A percentile compares a stretch with the other conserved stretches of the same genome.
phyloP scores from a whole-genome alignment of 1,140 invertebrate species.

The Drosophila orena region DNA sequence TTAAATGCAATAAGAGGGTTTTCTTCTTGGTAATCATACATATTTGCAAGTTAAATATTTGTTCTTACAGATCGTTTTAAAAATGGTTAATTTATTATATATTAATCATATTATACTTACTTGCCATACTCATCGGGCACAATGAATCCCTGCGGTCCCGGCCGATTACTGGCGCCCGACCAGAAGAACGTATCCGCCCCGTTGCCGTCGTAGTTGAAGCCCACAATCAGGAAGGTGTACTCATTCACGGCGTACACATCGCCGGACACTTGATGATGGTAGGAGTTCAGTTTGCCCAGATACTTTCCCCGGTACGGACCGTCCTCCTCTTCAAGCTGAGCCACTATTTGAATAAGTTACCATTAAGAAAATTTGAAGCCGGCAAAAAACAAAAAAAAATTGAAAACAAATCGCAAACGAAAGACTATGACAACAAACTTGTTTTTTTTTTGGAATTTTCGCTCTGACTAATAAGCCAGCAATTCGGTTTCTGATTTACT shows the following conservation, averaged over 20 bases:
- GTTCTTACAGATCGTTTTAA: no score
- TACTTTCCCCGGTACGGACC: constrained; percentile 92
- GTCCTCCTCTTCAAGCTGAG: constrained; percentile 86
- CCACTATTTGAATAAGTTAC: constrained; percentile 28
- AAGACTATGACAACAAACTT: constrained; percentile 36
- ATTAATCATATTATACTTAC: constrained; percentile 87
- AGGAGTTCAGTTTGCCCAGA: constrained; percentile 94
- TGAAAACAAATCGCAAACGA: constrained; percentile 11
- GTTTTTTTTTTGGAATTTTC: constrained; percentile 14
- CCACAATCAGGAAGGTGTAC: constrained; percentile 91
- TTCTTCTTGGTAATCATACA: no score
- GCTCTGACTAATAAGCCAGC: constrained; percentile 55
- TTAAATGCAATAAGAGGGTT: no score
- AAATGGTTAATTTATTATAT: no score
- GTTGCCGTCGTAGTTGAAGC: constrained; percentile 96
- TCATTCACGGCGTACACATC: constrained; percentile 96
- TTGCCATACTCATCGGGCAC: constrained; percentile 94
- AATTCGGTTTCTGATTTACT: constrained; percentile 34
- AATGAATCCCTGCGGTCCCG: constrained; percentile 95
- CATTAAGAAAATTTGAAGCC: neutral
- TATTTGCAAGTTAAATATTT: no score
- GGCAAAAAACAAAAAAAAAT: neutral
- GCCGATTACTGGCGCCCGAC: constrained; percentile 94
- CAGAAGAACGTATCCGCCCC: constrained; percentile 96
- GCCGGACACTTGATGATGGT: constrained; percentile 94